phyloP scores from a whole-genome alignment of 2,113 vertebrate species.

The Oreotragus oreotragus region DNA sequence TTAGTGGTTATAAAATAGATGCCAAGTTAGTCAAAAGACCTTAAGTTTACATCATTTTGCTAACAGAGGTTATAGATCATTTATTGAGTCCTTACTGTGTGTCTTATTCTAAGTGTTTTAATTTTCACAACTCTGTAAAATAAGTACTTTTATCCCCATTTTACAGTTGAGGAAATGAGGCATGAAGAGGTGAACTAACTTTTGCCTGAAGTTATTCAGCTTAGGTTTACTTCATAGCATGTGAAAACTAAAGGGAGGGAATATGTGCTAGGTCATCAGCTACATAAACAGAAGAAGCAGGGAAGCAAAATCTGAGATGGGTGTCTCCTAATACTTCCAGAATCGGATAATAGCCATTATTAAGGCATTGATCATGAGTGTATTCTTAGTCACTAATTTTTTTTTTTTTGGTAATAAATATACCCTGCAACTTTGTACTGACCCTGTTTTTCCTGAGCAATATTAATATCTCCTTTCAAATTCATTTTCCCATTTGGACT shows the following conservation, averaged over 20 bases:
- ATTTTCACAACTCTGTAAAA: not conserved
- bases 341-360: constrained; percentile 9
- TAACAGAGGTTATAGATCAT: not conserved
- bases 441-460: not conserved
- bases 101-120: not conserved
- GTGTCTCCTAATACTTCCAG: not conserved
- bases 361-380: not conserved
- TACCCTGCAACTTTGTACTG: not conserved
- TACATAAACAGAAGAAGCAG: not conserved
- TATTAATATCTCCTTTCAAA: constrained; percentile 12
- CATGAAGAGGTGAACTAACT: not conserved
- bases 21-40: not conserved
- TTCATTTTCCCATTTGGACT: constrained; percentile 20
- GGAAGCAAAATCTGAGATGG: not conserved
- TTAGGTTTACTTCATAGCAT: not conserved
- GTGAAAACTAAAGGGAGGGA: constrained; percentile 18
- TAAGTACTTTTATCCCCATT: not conserved
- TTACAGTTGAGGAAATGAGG: constrained; percentile 48
- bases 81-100: not conserved
- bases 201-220: not conserved
- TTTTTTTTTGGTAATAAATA: not conserved
- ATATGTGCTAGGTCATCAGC: not conserved
- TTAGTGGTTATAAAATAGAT: constrained; percentile 50
- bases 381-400: not conserved
- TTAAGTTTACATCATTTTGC: constrained; percentile 23